A percentile compares a stretch with the other conserved stretches of the same genome.
Conservation (phyloP, 2,888 invertebrate genomes). For the Drosophila subsilvestris region DNA sequence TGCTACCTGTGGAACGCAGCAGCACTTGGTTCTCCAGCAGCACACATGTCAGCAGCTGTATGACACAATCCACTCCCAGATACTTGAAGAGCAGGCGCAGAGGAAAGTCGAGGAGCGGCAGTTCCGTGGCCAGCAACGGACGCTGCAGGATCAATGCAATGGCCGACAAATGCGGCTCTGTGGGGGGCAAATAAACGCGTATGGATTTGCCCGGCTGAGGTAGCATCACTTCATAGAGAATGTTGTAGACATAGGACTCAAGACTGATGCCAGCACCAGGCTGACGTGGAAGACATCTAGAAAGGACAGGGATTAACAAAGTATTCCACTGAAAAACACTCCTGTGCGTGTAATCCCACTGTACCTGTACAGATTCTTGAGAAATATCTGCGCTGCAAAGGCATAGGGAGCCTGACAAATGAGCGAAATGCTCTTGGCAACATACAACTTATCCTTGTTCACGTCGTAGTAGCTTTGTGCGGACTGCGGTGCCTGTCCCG, state of each 20-base stretch:
- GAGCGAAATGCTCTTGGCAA: slow-evolving; percentile 97
- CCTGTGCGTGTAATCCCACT: no score
- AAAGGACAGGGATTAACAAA: slow-evolving; percentile 15
- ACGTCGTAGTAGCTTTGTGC: slow-evolving; percentile 96
- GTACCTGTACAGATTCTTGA: slow-evolving; percentile 93
- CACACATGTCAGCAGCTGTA: slow-evolving; percentile 97
- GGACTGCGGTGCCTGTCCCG: slow-evolving; percentile 90
- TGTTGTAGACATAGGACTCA: slow-evolving; percentile 97
- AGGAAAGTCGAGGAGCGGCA: slow-evolving; percentile 97
- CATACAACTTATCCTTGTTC: slow-evolving; percentile 96
- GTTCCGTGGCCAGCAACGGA: slow-evolving; percentile 91
- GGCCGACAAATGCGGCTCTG: slow-evolving; percentile 88
- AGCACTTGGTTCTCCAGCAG: slow-evolving; percentile 98
- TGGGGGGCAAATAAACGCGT: slow-evolving; percentile 89
- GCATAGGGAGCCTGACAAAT: slow-evolving; percentile 96
- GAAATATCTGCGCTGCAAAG: slow-evolving; percentile 92
- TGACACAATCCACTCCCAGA: slow-evolving; percentile 95
- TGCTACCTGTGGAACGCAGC: slow-evolving; percentile 93
- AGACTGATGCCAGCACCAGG: slow-evolving; percentile 91
- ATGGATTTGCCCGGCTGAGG: slow-evolving; percentile 95
- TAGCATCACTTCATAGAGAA: slow-evolving; percentile 96
- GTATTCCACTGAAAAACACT: background rate
- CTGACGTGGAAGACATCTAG: slow-evolving; percentile 91
- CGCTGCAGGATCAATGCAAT: slow-evolving; percentile 89
- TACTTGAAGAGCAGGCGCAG: slow-evolving; percentile 94